Base-by-base conservation (phyloP, 2,113 vertebrate species). In the Cyrtonyx montezumae region DNA sequence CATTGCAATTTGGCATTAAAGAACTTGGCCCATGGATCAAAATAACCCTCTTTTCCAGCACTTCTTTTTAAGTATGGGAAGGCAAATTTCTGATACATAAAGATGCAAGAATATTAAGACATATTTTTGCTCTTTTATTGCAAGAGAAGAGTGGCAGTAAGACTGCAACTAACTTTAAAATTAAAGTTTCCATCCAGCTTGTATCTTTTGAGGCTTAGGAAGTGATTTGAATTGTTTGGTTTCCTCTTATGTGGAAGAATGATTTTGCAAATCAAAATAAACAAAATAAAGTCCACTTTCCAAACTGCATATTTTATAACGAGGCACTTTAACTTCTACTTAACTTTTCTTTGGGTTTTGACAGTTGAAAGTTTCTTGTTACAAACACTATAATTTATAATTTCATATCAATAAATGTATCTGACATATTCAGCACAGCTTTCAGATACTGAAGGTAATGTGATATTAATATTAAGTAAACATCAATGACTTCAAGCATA, bases 21-120 rank as follows among this genome's bases (percentile, higher is more conserved):
- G 78, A 94, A 93, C 74, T 94, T 95, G 95, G 94, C 88, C 75
- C 32, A n/a, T 21, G 67, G 81, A 95, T 94, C 92, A 96, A 96
- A 94, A 95, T 79, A 96, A 91, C 32, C 15, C 37, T 75, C 71
- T 93, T 87, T 73, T 70, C 94, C 92, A 94, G 74, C 19, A 46
- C 34, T 92, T 91, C 63, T 93, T 88, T 93, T 73, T 84, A 67
- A 73, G 59, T 74, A 68, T 82, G 84, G 87, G 79, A 87, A 92
- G 61, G 46, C 87, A 83, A 84, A 79, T 94, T 94, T 94, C 70
- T 94, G 84, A 87, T 91, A 55, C 16, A 55, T 82, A 93, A 79
- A 88, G 69, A 91, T 66, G 40, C n/a, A 92, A 82, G 91, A 89
- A 87, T 92, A 88, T 78, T 83, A 75, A 68, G 53, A 43, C 61